Evolutionary conservation across 2,888 invertebrate species (phyloP).

Genomic region (Aphrophora alni): DNA sequence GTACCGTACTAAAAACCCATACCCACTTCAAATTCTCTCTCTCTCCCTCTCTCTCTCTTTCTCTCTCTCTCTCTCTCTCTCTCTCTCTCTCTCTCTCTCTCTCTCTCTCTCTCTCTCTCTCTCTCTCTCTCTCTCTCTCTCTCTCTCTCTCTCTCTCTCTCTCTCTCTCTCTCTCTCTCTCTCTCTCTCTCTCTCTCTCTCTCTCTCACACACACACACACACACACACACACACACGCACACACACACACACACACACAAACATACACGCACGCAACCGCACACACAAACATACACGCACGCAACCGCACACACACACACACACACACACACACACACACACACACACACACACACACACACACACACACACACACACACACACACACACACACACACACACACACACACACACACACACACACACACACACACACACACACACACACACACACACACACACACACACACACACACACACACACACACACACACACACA

Average conservation of each 20-base stretch:
- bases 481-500: slow-evolving; percentile 11
- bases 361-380: slow-evolving; percentile 6
- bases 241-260: too few relatives aligned
- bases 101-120: background rate
- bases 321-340: background rate
- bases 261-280: too few relatives aligned
- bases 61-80: background rate
- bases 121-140: background rate
- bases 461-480: background rate
- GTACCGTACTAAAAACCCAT: too few relatives aligned
- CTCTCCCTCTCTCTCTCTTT: background rate
- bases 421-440: slow-evolving; percentile 7
- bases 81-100: background rate
- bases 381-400: background rate
- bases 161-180: background rate
- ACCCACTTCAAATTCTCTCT: too few relatives aligned
- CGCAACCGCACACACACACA: slow-evolving; percentile 10
- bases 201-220: slow-evolving; percentile 6
- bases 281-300: too few relatives aligned
- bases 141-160: background rate
- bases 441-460: background rate
- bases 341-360: slow-evolving; percentile 2
- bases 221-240: slow-evolving; percentile 10
- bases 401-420: slow-evolving; percentile 13
- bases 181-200: background rate